Base-by-base conservation (phyloP, 2,888 invertebrate genomes). In the Scotopteryx bipunctaria region DNA sequence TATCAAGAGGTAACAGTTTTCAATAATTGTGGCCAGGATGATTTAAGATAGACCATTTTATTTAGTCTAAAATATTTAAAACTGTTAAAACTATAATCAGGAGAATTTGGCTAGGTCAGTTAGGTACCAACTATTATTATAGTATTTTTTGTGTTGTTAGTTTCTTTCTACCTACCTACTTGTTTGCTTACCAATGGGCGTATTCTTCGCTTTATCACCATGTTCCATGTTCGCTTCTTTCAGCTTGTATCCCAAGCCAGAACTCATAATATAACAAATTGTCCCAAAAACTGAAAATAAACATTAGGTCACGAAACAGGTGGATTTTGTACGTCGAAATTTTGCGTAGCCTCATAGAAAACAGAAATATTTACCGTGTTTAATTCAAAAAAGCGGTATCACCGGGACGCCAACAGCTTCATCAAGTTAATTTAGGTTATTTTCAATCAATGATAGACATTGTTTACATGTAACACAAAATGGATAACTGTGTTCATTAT, bases 151-250 rank as follows among this genome's bases (percentile, higher is more conserved):
- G n/a, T n/a, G n/a, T n/a, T n/a, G n/a, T n/a, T n/a, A n/a, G n/a
- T n/a, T n/a, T n/a, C n/a, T n/a, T n/a, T n/a, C n/a, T n/a, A n/a
- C n/a, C n/a, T n/a, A n/a, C n/a, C n/a, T n/a, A n/a, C n/a, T n/a
- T n/a, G n/a, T n/a, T n/a, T n/a, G 72, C 79, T 43, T 73, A 88
- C 88, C 88, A 54, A 89, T 76, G 29, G 89, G 89, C 17, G 89
- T 89, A 31, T 82, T 69, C 70, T 82, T 89, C 13, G 77, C 56
- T 73, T 86, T 86, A 57, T 88, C 89, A 59, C 67, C 64, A 52
- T 67, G 64, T 16, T 83, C 83, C 47, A 67, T 62, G 8, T 48
- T 73, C 69, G 71, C 76, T 47, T 88, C 87, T 67, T 86, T 89
- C 67, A 76, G 73, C 74, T 82, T 86, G 60, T 78, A 79, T 37